Conservation (phyloP, 2,113 vertebrate species). For the Nymphicus hollandicus region DNA sequence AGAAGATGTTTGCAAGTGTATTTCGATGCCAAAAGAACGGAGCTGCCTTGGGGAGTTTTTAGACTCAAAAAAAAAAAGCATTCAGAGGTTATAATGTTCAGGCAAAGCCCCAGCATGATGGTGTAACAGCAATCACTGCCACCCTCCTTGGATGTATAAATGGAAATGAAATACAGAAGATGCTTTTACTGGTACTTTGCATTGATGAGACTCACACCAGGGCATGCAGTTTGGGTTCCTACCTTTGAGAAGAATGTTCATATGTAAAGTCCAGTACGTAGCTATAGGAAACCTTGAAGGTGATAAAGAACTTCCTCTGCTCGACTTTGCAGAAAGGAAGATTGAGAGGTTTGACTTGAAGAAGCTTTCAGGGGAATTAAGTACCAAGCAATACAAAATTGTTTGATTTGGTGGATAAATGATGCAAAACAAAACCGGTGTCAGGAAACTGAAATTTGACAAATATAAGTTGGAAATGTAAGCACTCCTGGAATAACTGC, state of each 20-base stretch:
- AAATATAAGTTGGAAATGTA: background rate
- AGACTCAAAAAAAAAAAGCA: background rate
- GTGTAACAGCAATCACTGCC: background rate
- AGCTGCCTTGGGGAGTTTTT: background rate
- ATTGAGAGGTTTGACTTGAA: background rate
- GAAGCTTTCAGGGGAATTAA: background rate
- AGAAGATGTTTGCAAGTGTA: background rate
- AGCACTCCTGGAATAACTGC: background rate
- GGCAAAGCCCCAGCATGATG: background rate
- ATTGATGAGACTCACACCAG: background rate
- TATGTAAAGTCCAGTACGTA: background rate
- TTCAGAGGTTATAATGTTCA: background rate
- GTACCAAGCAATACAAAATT: background rate
- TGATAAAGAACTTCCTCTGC: background rate
- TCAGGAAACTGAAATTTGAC: background rate
- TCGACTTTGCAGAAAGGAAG: background rate
- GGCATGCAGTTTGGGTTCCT: background rate
- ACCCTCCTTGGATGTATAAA: background rate
- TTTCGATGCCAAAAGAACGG: background rate
- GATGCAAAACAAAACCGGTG: background rate
- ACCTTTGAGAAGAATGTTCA: background rate
- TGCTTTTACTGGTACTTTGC: background rate
- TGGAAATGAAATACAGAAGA: background rate
- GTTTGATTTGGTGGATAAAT: conserved; percentile 2
- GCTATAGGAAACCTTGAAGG: background rate